phyloP scores from a whole-genome alignment of 2,113 vertebrate species.

The Chaenocephalus aceratus region DNA sequence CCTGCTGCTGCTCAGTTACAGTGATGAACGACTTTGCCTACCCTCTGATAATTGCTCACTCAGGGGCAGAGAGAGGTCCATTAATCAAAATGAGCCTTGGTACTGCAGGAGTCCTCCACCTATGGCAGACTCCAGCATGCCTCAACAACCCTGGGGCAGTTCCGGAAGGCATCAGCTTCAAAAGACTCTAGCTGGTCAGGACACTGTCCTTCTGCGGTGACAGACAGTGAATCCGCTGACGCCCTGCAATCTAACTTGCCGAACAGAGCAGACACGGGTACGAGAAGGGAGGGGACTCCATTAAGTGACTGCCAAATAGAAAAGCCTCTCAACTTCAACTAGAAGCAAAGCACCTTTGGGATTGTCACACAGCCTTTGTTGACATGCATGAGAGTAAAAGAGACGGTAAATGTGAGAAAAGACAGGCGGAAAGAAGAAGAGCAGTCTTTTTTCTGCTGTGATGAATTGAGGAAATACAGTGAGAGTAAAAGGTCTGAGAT shows the following conservation, averaged over 20 bases:
- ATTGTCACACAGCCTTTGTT: conserved; percentile 39
- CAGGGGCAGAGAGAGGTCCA: conserved; percentile 86
- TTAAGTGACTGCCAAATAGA: conserved; percentile 47
- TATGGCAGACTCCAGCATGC: conserved; percentile 56
- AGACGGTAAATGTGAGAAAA: conserved; percentile 6
- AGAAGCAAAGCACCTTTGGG: conserved; percentile 53
- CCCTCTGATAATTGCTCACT: conserved; percentile 88
- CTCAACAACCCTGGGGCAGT: conserved; percentile 55
- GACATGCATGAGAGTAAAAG: conserved; percentile 23
- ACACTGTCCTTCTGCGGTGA: conserved; percentile 57
- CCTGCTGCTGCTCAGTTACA: conserved; percentile 77
- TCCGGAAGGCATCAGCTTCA: conserved; percentile 59
- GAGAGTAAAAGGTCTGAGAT: conserved; percentile 40
- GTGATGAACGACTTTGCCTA: conserved; percentile 86
- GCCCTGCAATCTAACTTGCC: conserved; percentile 29
- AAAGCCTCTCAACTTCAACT: conserved; percentile 45
- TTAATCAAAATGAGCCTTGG: conserved; percentile 85
- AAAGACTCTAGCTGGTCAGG: conserved; percentile 42
- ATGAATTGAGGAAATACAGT: conserved; percentile 40
- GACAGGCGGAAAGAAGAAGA: not conserved
- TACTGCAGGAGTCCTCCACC: conserved; percentile 72
- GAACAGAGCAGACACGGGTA: conserved; percentile 23
- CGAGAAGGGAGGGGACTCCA: conserved; percentile 16
- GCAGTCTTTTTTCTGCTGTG: conserved; percentile 6
- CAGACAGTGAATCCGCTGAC: conserved; percentile 24